These are phyloP conservation scores for Salmo trutta DNA, from an alignment of 2,797 vertebrate species.

Conservation along the genomic window DNA sequence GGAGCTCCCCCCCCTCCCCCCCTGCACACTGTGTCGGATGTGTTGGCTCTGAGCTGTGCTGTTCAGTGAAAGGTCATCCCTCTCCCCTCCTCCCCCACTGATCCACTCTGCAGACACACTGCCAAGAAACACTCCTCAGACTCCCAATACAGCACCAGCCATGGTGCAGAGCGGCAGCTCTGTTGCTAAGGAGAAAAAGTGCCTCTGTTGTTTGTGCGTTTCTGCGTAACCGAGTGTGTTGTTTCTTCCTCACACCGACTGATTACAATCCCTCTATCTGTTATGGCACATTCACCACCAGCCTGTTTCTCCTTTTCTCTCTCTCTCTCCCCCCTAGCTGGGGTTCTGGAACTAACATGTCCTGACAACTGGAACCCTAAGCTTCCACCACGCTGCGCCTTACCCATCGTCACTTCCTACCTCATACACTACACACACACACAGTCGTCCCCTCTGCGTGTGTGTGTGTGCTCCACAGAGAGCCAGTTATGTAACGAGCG, in stretches of 20 bases:
- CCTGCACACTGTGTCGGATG: not conserved
- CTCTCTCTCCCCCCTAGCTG: constrained; percentile 1
- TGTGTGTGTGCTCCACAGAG: constrained; percentile 1
- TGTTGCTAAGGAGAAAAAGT: constrained; percentile 50
- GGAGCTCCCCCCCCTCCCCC: not conserved
- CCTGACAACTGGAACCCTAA: constrained; percentile 49
- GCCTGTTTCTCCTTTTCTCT: not conserved
- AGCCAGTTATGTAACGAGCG: constrained; percentile 1
- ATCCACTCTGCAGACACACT: constrained; percentile 31
- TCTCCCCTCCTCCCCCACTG: constrained; percentile 8
- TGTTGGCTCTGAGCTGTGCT: not conserved
- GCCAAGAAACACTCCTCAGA: constrained; percentile 18
- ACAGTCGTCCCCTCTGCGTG: not conserved
- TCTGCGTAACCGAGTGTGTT: not conserved
- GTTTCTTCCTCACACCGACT: not conserved
- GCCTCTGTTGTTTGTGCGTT: not conserved
- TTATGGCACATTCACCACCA: constrained; percentile 16
- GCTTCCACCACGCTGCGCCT: constrained; percentile 31
- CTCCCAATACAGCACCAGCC: not conserved
- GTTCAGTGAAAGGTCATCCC: constrained; percentile 15
- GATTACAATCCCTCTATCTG: not conserved
- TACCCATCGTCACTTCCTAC: not conserved
- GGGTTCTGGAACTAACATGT: constrained; percentile 54
- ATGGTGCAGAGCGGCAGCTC: constrained; percentile 11
- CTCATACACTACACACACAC: not conserved